Evolutionary conservation across 2,113 vertebrate genomes (phyloP).

Genomic region (Sylvietta virens): DNA sequence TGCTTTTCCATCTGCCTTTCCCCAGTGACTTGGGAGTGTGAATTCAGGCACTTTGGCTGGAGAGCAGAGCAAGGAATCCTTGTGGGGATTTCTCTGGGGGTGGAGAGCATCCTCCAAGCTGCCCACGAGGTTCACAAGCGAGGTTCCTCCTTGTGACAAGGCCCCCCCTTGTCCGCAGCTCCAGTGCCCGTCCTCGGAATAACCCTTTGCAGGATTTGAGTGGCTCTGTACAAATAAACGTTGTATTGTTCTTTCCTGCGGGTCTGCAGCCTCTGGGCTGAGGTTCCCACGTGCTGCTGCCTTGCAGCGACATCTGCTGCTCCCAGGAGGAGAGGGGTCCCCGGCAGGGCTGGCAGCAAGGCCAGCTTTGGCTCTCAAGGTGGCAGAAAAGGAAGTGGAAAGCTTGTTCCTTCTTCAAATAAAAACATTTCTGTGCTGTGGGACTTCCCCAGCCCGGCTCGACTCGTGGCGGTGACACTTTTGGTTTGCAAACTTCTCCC

Average conservation of each 20-base stretch:
- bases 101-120: background rate
- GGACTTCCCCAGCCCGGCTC: background rate
- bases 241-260: accelerated
- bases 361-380: background rate
- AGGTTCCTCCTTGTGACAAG: background rate
- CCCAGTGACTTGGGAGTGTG: background rate
- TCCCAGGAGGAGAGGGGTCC: background rate
- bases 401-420: background rate
- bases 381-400: background rate
- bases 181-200: background rate
- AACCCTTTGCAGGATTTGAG: accelerated
- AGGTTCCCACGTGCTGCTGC: background rate
- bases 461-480: accelerated
- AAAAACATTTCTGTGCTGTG: background rate
- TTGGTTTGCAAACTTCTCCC: background rate
- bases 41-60: background rate
- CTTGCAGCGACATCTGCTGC: constrained; percentile 65
- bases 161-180: background rate
- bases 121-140: accelerated
- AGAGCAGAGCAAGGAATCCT: background rate
- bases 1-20: constrained; percentile 37
- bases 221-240: background rate
- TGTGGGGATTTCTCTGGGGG: background rate
- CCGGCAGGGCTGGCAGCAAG: background rate
- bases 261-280: background rate